Evolutionary conservation across 2,888 invertebrate species (phyloP).

Genomic region (Tyria jacobaeae): DNA sequence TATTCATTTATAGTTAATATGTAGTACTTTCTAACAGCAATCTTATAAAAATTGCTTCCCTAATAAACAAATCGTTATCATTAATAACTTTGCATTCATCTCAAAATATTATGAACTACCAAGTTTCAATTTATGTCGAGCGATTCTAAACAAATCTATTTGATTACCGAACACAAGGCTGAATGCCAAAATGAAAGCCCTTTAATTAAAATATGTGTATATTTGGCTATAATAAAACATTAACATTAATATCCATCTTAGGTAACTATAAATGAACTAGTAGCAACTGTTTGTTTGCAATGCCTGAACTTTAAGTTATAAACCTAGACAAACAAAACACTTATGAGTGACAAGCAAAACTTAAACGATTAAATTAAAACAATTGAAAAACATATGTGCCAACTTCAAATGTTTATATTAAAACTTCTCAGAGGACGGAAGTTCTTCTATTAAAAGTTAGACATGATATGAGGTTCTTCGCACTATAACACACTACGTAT

Average conservation of each 20-base stretch:
- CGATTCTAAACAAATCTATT: neutral
- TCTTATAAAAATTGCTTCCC: too few species aligned
- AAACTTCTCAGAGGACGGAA: neutral
- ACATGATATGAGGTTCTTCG: neutral
- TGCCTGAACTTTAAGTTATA: conserved; percentile 9
- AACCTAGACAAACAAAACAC: conserved; percentile 3
- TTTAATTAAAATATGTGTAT: too few species aligned
- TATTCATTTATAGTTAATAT: too few species aligned
- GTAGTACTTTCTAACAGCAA: too few species aligned
- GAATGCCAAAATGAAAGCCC: too few species aligned
- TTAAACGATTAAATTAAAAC: conserved; percentile 12
- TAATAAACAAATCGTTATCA: too few species aligned
- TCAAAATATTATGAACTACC: too few species aligned
- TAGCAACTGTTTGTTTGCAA: conserved; percentile 12
- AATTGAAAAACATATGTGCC: conserved; percentile 10
- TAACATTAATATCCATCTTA: too few species aligned
- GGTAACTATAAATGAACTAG: neutral
- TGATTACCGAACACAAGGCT: neutral
- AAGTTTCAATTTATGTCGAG: too few species aligned
- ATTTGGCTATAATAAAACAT: too few species aligned
- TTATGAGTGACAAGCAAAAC: conserved; percentile 10
- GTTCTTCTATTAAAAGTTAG: conserved; percentile 5
- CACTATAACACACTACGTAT: neutral
- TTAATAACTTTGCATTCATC: too few species aligned
- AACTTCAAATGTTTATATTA: conserved; percentile 1